A percentile compares a stretch with the other conserved stretches of the same genome.
phyloP scores from a whole-genome alignment of 2,113 vertebrate species.

The Hippocampus mohnikei region DNA sequence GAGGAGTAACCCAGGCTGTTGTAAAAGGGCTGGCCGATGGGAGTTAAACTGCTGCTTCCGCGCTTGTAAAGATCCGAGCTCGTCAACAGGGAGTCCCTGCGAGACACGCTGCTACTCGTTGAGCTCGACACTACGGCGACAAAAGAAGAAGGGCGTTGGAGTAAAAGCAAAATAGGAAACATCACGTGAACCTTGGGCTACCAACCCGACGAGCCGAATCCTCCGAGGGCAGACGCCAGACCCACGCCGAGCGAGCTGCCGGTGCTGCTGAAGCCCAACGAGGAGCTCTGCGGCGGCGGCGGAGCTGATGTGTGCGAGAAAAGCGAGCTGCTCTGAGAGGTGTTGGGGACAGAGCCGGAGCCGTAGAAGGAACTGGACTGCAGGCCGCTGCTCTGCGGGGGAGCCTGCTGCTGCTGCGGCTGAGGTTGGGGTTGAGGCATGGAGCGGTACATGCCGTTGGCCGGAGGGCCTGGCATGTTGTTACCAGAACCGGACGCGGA shows the following conservation, averaged over 20 bases:
- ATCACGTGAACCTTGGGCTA: conserved; percentile 20
- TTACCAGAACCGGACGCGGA: conserved; percentile 88
- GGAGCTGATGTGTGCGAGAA: conserved; percentile 90
- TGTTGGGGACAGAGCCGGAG: conserved; percentile 84
- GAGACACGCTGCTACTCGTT: conserved; percentile 90
- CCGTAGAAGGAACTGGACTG: conserved; percentile 93
- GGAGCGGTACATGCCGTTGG: conserved; percentile 89
- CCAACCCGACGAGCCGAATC: conserved; percentile 92
- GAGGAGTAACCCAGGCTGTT: conserved; percentile 98
- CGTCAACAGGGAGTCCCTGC: conserved; percentile 94
- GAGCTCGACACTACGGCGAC: conserved; percentile 84
- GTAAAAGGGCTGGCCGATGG: conserved; percentile 96
- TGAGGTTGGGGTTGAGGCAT: conserved; percentile 78
- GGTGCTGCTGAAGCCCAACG: conserved; percentile 88
- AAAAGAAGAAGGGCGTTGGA: conserved; percentile 36
- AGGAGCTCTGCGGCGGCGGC: conserved; percentile 81
- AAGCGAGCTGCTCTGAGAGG: conserved; percentile 91
- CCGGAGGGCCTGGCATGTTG: conserved; percentile 86
- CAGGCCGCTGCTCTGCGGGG: conserved; percentile 82
- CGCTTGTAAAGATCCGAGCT: conserved; percentile 96
- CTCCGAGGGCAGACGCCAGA: conserved; percentile 90
- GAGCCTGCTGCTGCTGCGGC: conserved; percentile 81
- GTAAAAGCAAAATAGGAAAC: not conserved
- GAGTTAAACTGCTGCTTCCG: conserved; percentile 91
- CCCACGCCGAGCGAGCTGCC: conserved; percentile 85